These are phyloP conservation scores for Bothrops jararaca DNA, from an alignment of 2,113 vertebrate species.

Conservation along the genomic window DNA sequence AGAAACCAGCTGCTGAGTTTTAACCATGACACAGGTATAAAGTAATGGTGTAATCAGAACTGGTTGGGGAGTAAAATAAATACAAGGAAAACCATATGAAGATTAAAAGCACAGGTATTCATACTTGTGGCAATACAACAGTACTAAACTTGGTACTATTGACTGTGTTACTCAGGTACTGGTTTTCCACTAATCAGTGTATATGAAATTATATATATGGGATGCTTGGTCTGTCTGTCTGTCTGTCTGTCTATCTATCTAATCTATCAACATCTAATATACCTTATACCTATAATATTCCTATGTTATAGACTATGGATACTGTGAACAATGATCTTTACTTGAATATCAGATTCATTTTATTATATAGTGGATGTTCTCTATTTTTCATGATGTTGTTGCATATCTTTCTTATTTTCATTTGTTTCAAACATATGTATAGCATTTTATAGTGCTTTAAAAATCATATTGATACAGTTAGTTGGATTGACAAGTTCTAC, in stretches of 20 bases:
- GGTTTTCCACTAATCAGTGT: neutral
- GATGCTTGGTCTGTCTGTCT: neutral
- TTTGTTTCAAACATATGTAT: neutral
- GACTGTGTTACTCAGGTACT: neutral
- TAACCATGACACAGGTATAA: no score
- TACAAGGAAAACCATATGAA: neutral
- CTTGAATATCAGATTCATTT: neutral
- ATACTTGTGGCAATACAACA: neutral
- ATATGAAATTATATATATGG: neutral
- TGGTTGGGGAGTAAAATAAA: neutral
- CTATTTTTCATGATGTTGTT: neutral
- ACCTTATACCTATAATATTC: neutral
- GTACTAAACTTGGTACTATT: neutral
- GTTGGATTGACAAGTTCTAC: rapidly evolving
- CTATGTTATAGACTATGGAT: neutral
- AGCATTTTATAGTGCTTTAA: neutral
- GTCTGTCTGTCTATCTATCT: neutral
- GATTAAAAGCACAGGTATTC: neutral
- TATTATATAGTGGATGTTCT: neutral
- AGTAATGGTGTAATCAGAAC: neutral
- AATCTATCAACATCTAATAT: neutral
- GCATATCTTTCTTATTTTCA: neutral
- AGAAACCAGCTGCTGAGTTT: no score
- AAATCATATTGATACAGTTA: neutral
- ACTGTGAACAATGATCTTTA: neutral